These are phyloP conservation scores for Leptestheria dahalacensis DNA, from an alignment of 1,140 invertebrate genomes.

Conservation along the genomic window DNA sequence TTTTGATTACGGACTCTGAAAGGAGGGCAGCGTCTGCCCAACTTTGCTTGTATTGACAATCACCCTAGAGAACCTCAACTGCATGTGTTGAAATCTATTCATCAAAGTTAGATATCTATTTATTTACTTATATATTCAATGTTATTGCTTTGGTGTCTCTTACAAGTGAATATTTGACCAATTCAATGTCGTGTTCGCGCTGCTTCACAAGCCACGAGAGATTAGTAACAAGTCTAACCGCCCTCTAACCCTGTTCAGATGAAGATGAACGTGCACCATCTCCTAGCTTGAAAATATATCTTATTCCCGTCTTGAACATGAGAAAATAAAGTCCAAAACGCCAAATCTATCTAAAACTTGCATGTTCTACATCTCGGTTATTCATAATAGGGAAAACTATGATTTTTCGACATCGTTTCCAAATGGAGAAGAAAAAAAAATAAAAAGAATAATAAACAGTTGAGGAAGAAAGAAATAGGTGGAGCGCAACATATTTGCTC, in stretches of 20 bases:
- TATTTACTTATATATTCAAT: background rate
- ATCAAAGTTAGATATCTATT: background rate
- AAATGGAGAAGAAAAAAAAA: background rate
- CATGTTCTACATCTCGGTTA: too few relatives aligned
- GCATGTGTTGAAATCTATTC: background rate
- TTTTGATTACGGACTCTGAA: slow-evolving; percentile 49
- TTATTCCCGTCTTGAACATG: too few relatives aligned
- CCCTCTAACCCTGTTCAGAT: too few relatives aligned
- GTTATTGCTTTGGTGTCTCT: background rate
- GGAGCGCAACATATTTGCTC: too few relatives aligned
- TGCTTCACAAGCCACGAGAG: background rate
- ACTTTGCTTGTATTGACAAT: background rate
- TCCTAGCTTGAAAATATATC: too few relatives aligned
- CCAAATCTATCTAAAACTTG: too few relatives aligned
- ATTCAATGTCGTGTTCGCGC: background rate
- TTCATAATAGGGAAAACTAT: too few relatives aligned
- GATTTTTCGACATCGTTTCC: too few relatives aligned
- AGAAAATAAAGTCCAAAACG: too few relatives aligned
- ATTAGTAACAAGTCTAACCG: too few relatives aligned
- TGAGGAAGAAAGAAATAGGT: too few relatives aligned
- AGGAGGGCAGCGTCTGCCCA: background rate
- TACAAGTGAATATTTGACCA: background rate
- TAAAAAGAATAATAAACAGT: background rate
- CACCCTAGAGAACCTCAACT: background rate
- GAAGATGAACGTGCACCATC: too few relatives aligned